phyloP scores from a whole-genome alignment of 1,140 invertebrate species.

The Ceratina australensis region DNA sequence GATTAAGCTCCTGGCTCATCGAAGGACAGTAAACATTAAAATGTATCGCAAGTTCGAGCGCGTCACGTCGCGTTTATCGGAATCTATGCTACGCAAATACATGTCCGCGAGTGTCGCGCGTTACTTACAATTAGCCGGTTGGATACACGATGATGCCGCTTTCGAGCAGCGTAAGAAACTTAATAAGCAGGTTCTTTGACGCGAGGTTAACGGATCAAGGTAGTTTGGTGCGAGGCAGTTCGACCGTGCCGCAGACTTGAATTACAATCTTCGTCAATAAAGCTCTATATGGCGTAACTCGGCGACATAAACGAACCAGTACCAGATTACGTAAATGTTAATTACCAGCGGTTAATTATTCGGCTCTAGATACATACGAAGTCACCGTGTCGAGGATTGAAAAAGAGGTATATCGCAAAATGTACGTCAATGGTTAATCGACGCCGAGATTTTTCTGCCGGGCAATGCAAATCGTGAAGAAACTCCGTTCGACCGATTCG shows the following conservation, averaged over 20 bases:
- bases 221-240: constrained; percentile 48
- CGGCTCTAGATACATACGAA: background rate
- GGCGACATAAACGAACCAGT: constrained; percentile 19
- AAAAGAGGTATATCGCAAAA: too few relatives aligned
- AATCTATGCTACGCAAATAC: background rate
- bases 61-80: background rate
- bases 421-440: too few relatives aligned
- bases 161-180: constrained; percentile 44
- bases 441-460: too few relatives aligned
- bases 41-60: background rate
- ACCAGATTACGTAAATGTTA: constrained; percentile 50
- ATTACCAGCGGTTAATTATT: constrained; percentile 20
- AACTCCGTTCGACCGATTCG: background rate
- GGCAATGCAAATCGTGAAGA: too few relatives aligned
- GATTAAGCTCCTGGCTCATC: background rate
- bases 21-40: background rate
- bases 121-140: too few relatives aligned
- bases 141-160: background rate
- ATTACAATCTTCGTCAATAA: constrained; percentile 47
- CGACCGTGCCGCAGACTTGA: constrained; percentile 33
- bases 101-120: background rate
- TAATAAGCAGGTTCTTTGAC: constrained; percentile 59
- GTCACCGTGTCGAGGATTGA: background rate
- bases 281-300: constrained; percentile 35
- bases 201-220: constrained; percentile 76